Evolutionary conservation across 2,797 vertebrate species (phyloP), one percentile per base, ranked within the genome.

Genomic region (Saxicola maurus): DNA sequence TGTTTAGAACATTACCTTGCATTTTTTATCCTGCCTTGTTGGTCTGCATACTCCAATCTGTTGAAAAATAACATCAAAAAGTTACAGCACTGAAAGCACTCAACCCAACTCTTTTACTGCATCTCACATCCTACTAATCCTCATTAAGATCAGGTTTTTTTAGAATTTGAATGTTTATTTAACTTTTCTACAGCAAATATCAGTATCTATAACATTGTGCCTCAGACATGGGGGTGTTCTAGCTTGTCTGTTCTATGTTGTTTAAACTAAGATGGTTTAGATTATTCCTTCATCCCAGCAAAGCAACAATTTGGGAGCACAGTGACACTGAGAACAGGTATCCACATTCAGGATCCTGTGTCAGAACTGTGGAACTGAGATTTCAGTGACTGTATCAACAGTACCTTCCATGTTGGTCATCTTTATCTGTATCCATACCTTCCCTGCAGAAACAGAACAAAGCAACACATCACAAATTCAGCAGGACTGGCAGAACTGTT

Each of bases 351-450:
- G 85, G 67, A 82, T 53, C 65, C 69, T 83, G 59, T 6, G 19
- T 40, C 61, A 91, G 57, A 61, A 27, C 40, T 37, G 57, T 21
- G 31, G 56, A 85, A 82, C 17, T 65, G 82, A 90, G 61, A 72
- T 43, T 89, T 57, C 35, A 93, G 67, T 65, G 90, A 75, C 35
- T 68, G 45, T 80, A 81, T 82, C 85, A 89, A 53, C 30, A 95
- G 97, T 98, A 99, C 99, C 99, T 98, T 95, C 98, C 98, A 53
- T 99, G 97, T 35, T 97, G 97, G 95, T 99, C 99, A 76, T 99
- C 99, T 96, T 99, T 99, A 95, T 99, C 99, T 89, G 98, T 98
- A 95, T 99, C 99, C 98, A 99, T 99, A 94, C 97, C 96, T 95
- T 99, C 99, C 72, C 99, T 99, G 93, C 81, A 96, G 96, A 95